A percentile compares a stretch with the other conserved stretches of the same genome.
Evolutionary conservation across 2,113 vertebrate species (phyloP).

Genomic region (Megatriorchis doriae): DNA sequence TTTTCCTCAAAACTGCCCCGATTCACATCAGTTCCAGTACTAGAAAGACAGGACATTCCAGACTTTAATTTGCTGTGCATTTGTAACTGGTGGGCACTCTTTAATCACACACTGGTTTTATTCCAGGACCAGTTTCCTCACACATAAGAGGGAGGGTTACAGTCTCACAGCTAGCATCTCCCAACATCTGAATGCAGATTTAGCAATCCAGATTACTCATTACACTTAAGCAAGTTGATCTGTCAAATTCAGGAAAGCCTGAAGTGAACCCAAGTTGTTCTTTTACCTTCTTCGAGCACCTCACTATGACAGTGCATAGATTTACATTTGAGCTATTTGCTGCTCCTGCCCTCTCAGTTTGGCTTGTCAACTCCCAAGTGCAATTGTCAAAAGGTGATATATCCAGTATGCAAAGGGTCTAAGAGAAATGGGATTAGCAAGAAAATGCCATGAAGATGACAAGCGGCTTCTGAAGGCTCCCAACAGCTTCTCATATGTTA

Average conservation of each 20-base stretch:
- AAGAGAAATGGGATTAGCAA: not conserved
- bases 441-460: not conserved
- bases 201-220: not conserved
- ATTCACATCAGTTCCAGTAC: not conserved
- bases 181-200: not conserved
- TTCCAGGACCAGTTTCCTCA: not conserved
- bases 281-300: not conserved
- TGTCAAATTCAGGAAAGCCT: not conserved
- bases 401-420: not conserved
- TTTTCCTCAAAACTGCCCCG: not conserved
- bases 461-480: not conserved
- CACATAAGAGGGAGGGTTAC: not conserved
- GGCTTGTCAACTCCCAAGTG: not conserved
- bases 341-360: not conserved
- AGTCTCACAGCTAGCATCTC: not conserved
- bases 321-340: not conserved
- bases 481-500: not conserved
- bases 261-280: not conserved
- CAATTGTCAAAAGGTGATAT: not conserved
- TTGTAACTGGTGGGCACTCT: not conserved
- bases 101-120: not conserved
- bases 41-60: not conserved
- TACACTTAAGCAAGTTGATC: not conserved
- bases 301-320: not conserved
- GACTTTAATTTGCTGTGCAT: not conserved